Conservation (phyloP, 2,113 vertebrate genomes). For the Falcunculus frontatus region DNA sequence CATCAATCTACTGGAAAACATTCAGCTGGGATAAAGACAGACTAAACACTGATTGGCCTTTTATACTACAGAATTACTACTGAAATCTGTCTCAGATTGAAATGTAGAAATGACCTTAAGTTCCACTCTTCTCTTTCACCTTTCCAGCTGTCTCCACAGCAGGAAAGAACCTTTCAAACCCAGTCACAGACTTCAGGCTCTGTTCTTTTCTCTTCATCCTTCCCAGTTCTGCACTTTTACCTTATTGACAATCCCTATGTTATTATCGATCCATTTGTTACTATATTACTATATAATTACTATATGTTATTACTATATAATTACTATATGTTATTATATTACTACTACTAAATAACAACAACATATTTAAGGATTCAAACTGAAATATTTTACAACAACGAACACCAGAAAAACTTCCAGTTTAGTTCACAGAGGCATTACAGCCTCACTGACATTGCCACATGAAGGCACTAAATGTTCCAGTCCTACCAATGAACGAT, state of each 20-base stretch:
- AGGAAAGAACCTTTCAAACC: background rate
- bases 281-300: background rate
- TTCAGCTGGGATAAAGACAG: background rate
- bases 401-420: background rate
- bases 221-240: background rate
- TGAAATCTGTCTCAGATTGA: background rate
- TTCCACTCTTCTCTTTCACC: background rate
- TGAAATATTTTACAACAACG: background rate
- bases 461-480: background rate
- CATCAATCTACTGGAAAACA: background rate
- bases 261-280: background rate
- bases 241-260: background rate
- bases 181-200: background rate
- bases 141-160: background rate
- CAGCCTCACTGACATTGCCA: background rate
- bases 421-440: background rate
- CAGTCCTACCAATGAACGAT: rapidly evolving
- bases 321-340: background rate
- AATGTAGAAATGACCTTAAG: background rate
- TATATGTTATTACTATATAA: background rate
- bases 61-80: background rate
- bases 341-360: background rate
- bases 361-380: background rate
- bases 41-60: background rate
- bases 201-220: background rate